Conservation (phyloP, 2,797 vertebrate genomes). For the Mionectes olivaceus region DNA sequence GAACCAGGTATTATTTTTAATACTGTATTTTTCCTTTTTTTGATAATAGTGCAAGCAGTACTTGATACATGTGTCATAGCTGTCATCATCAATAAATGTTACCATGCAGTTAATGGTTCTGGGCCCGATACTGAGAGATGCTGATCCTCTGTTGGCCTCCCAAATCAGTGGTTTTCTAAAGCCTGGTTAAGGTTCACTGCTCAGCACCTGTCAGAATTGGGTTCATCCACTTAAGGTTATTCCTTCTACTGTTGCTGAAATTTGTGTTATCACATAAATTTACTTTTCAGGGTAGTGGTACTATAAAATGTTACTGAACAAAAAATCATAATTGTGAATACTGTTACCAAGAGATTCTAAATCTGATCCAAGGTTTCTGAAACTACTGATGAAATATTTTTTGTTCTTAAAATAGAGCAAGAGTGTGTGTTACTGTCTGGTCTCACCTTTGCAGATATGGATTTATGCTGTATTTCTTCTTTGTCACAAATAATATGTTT, state of each 20-base stretch:
- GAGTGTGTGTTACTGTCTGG: neutral
- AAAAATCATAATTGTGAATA: neutral
- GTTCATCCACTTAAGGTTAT: neutral
- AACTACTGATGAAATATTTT: neutral
- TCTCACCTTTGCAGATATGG: neutral
- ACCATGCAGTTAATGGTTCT: neutral
- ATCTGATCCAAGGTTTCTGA: neutral
- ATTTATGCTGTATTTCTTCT: neutral
- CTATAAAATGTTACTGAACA: neutral
- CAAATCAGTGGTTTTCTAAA: neutral
- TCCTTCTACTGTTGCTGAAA: neutral
- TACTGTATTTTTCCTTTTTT: constrained; percentile 73
- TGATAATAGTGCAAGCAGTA: neutral
- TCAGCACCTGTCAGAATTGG: constrained; percentile 28
- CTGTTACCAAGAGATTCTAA: neutral
- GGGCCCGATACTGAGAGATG: neutral
- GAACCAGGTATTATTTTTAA: constrained; percentile 91
- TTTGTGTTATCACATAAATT: neutral
- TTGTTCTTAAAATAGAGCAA: neutral
- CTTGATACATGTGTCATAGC: neutral
- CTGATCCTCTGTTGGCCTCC: neutral
- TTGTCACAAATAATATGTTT: neutral
- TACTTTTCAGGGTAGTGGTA: neutral
- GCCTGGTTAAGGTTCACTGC: neutral
- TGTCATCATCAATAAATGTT: neutral